phyloP scores from a whole-genome alignment of 2,113 vertebrate genomes.

The Sander lucioperca region DNA sequence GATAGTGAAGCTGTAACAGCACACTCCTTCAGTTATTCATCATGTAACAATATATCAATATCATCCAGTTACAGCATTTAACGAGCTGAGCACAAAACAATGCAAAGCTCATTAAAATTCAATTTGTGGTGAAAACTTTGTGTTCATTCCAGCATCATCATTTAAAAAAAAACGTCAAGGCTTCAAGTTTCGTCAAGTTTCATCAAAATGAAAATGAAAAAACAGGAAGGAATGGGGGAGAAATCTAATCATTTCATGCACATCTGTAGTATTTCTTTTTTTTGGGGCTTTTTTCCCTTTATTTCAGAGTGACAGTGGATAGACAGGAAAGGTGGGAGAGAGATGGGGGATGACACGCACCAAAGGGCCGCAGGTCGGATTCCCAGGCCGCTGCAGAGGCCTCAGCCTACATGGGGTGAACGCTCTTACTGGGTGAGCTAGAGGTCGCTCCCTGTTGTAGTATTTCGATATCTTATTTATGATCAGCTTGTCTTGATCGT shows the following conservation, averaged over 20 bases:
- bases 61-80: conserved; percentile 11
- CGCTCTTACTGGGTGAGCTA: too few relatives aligned
- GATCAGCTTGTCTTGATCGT: conserved; percentile 24
- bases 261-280: too few relatives aligned
- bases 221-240: not conserved
- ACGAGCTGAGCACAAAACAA: conserved; percentile 2
- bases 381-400: too few relatives aligned
- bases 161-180: conserved; percentile 9
- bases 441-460: too few relatives aligned
- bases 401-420: too few relatives aligned
- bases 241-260: conserved; percentile 16
- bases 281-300: too few relatives aligned
- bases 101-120: conserved; percentile 39
- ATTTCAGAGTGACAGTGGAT: too few relatives aligned
- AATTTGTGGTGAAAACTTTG: not conserved
- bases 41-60: conserved; percentile 22
- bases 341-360: too few relatives aligned
- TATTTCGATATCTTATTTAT: conserved; percentile 59
- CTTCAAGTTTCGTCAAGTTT: conserved; percentile 41
- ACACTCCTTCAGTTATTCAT: conserved; percentile 38
- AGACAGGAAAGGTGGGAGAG: too few relatives aligned
- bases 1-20: conserved; percentile 91
- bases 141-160: conserved; percentile 15
- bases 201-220: conserved; percentile 5
- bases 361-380: too few relatives aligned